A percentile compares a stretch with the other conserved stretches of the same genome.
Evolutionary conservation across 2,797 vertebrate species (phyloP).

Genomic region (Alosa sapidissima): DNA sequence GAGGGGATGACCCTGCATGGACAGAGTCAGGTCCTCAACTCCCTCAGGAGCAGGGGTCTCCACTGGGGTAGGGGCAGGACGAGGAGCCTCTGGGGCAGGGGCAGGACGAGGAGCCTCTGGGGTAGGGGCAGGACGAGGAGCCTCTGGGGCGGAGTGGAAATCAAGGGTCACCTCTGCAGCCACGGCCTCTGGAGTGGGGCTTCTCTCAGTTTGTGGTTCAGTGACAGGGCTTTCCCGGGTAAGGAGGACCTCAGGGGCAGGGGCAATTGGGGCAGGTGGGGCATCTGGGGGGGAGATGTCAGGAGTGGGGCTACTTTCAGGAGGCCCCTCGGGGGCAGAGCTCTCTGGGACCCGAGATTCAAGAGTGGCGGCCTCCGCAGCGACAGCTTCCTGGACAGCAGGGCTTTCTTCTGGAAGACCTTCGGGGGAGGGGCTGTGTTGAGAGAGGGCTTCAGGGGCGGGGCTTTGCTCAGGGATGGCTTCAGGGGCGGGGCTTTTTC

Average conservation of each 20-base stretch:
- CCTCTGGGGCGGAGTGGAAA: not conserved
- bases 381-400: not conserved
- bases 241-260: not conserved
- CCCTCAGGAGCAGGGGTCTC: not conserved
- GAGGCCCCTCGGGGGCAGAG: not conserved
- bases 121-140: not conserved
- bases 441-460: not conserved
- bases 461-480: not conserved
- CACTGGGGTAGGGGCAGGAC: not conserved
- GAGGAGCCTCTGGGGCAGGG: not conserved
- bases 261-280: not conserved
- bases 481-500: not conserved
- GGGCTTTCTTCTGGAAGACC: constrained; percentile 25
- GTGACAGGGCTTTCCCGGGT: not conserved
- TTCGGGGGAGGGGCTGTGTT: constrained; percentile 3
- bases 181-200: constrained; percentile 14
- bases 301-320: not conserved
- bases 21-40: constrained; percentile 19
- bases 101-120: too few relatives aligned
- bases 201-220: constrained; percentile 27
- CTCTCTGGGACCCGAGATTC: not conserved
- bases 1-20: constrained; percentile 21
- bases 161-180: not conserved
- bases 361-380: not conserved
- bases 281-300: not conserved